phyloP scores from a whole-genome alignment of 1,140 invertebrate species.

The Chlorops oryzae region DNA sequence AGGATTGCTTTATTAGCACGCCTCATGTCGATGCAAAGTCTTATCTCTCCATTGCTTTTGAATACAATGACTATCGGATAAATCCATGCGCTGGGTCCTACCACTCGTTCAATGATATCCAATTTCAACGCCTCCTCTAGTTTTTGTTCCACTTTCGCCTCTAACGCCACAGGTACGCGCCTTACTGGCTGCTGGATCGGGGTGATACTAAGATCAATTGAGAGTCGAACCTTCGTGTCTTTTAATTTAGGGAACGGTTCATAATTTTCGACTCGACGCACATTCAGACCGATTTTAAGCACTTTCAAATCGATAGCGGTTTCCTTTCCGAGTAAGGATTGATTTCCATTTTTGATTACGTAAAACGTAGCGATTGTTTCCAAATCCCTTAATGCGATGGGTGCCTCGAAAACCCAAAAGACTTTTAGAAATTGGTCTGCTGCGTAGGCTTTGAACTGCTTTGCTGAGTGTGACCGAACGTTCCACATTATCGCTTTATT shows the following conservation, averaged over 20 bases:
- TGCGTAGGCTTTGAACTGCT: slow-evolving; percentile 9
- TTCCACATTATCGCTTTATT: neutral
- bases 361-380: neutral
- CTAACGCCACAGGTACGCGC: neutral
- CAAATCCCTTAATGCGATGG: neutral
- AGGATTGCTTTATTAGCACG: slow-evolving; percentile 24
- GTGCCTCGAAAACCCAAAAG: slow-evolving; percentile 8
- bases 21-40: slow-evolving; percentile 47
- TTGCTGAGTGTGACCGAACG: neutral
- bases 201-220: slow-evolving; percentile 3
- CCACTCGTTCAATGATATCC: slow-evolving; percentile 16
- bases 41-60: slow-evolving; percentile 1
- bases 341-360: slow-evolving; percentile 1
- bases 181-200: slow-evolving; percentile 9
- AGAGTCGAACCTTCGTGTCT: neutral
- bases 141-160: neutral
- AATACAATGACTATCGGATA: slow-evolving; percentile 16
- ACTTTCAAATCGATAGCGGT: neutral
- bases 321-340: neutral
- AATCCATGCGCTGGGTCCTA: slow-evolving; percentile 28
- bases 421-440: neutral
- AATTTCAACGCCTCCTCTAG: neutral
- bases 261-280: slow-evolving; percentile 3
- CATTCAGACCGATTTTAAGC: neutral
- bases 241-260: neutral